A percentile compares a stretch with the other conserved stretches of the same genome.
phyloP scores from a whole-genome alignment of 2,888 invertebrate genomes.

The Orthonychiurus folsomi region DNA sequence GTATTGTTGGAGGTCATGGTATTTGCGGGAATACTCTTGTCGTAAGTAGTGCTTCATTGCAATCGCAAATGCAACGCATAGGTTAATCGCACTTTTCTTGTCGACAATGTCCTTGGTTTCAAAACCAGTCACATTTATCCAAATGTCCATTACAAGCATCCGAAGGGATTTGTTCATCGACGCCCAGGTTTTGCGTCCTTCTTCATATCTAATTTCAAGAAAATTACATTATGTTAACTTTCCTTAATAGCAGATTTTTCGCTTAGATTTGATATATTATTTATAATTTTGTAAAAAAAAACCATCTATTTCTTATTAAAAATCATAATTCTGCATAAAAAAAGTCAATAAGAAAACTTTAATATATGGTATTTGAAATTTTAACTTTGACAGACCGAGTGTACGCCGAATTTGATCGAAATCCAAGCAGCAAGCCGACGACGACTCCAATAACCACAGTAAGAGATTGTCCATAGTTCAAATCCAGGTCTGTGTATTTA shows the following conservation, averaged over 20 bases:
- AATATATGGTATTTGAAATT: no score
- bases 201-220: not conserved
- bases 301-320: not conserved
- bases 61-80: constrained; percentile 4
- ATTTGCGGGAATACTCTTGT: no score
- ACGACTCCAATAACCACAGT: constrained; percentile 8
- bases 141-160: not conserved
- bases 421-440: not conserved
- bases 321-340: no score
- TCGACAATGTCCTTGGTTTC: constrained; percentile 4
- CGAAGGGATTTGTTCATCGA: not conserved
- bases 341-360: no score
- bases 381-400: constrained; percentile 6
- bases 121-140: not conserved
- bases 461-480: not conserved
- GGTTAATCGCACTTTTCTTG: constrained; percentile 4
- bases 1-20: no score
- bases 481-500: not conserved
- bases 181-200: constrained; percentile 1
- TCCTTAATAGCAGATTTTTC: no score
- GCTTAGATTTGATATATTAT: not conserved
- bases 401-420: constrained; percentile 8
- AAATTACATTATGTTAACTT: no score
- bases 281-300: not conserved
- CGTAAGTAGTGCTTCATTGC: constrained; percentile 8